Percentiles rank a stretch among this genome's conserved stretches.
These are phyloP conservation scores for Chaetodon trifascialis DNA, from an alignment of 2,113 vertebrate genomes.

Conservation along the genomic window DNA sequence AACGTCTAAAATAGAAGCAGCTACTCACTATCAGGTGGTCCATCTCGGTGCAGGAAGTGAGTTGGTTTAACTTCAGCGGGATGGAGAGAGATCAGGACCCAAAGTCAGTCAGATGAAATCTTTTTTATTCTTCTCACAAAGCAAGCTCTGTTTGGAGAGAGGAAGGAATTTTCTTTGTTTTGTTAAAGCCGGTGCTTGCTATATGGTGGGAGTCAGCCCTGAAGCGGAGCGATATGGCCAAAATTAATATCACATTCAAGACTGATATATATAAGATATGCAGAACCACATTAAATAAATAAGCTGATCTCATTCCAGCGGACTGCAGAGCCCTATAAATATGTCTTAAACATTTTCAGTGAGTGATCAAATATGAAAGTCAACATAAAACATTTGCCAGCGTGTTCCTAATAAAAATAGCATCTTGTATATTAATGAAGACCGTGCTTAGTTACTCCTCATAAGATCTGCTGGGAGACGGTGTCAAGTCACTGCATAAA, in stretches of 20 bases:
- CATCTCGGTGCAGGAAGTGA: constrained; percentile 58
- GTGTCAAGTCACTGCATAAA: neutral
- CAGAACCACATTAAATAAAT: neutral
- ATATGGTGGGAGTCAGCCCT: constrained; percentile 20
- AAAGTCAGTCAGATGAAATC: constrained; percentile 42
- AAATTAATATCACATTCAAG: constrained; percentile 3
- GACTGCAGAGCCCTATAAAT: constrained; percentile 1
- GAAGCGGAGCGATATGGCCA: neutral
- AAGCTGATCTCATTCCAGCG: neutral
- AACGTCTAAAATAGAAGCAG: constrained; percentile 31
- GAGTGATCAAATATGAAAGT: neutral
- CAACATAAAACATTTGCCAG: neutral
- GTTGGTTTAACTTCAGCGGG: constrained; percentile 39
- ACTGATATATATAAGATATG: neutral
- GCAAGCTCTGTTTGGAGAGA: constrained; percentile 44
- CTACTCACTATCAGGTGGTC: constrained; percentile 35
- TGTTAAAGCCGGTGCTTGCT: constrained; percentile 10
- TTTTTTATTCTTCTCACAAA: constrained; percentile 36
- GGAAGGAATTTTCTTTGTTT: constrained; percentile 39
- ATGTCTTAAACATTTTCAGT: neutral
- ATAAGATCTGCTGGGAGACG: neutral
- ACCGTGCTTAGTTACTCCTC: neutral
- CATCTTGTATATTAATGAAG: neutral
- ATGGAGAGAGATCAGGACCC: constrained; percentile 9
- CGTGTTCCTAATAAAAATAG: neutral